A percentile compares a stretch with the other conserved stretches of the same genome.
Conservation (phyloP, 2,113 vertebrate genomes). For the Semnornis frantzii region DNA sequence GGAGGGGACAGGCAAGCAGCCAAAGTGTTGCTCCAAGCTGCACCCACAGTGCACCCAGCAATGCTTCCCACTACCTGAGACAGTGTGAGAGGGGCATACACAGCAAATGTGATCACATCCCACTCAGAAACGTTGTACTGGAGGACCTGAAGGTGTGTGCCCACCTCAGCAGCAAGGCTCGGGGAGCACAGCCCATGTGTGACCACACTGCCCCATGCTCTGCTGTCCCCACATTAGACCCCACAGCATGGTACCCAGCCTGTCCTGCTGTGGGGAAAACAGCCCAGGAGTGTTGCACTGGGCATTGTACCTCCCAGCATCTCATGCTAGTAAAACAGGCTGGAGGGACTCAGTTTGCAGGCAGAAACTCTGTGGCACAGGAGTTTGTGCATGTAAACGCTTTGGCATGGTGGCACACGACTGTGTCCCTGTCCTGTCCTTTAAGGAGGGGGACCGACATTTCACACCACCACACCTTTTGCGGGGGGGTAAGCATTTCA, state of each 20-base stretch:
- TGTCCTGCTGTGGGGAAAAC: not conserved
- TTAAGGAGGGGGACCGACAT: accelerated
- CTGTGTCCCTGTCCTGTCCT: accelerated
- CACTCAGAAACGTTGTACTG: not conserved
- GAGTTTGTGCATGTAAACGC: too few species aligned
- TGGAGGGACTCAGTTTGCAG: not conserved
- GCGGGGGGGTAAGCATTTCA: too few species aligned
- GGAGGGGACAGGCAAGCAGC: not conserved
- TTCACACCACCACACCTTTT: not conserved
- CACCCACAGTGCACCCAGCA: accelerated
- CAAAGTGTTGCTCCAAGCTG: not conserved
- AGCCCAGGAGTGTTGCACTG: not conserved
- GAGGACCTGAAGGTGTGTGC: accelerated
- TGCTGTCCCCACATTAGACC: not conserved
- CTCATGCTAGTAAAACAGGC: not conserved
- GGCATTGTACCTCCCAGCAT: not conserved
- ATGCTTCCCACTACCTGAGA: not conserved
- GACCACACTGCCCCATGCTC: not conserved
- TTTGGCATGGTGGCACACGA: not conserved
- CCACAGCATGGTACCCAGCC: not conserved
- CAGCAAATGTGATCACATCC: accelerated
- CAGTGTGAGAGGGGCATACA: too few species aligned
- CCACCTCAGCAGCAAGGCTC: not conserved
- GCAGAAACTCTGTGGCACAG: too few species aligned
- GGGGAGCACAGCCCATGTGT: not conserved